Percentiles rank a stretch among this genome's conserved stretches.
Evolutionary conservation across 2,113 vertebrate species (phyloP).

Genomic region (Pampusana beccarii): DNA sequence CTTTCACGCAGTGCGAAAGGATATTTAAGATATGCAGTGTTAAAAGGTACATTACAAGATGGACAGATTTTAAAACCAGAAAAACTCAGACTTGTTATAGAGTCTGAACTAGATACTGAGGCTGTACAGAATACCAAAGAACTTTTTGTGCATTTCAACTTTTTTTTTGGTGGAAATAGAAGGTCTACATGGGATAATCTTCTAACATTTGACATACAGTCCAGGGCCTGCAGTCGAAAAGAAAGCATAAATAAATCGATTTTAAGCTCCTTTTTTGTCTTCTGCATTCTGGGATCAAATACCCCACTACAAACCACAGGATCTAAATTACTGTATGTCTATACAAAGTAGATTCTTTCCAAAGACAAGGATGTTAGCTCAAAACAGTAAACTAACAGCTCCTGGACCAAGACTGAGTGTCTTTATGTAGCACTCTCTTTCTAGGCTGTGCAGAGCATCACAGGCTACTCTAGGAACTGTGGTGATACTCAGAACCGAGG

Average conservation of each 20-base stretch:
- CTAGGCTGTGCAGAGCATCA: neutral
- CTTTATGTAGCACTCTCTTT: too few relatives aligned
- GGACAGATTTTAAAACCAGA: neutral
- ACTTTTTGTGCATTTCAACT: neutral
- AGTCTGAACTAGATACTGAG: neutral
- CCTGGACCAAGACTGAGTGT: neutral
- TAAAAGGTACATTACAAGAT: neutral
- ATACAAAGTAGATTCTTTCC: neutral
- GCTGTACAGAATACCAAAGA: neutral
- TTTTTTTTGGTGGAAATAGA: neutral
- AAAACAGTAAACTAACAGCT: neutral
- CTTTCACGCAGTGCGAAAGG: neutral
- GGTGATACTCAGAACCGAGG: neutral
- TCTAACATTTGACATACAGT: neutral
- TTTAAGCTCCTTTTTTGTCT: neutral
- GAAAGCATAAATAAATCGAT: neutral
- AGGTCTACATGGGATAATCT: neutral
- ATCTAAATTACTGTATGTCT: neutral
- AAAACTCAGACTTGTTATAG: neutral
- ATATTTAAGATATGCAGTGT: rapidly evolving
- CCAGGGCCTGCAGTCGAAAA: neutral
- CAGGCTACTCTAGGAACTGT: neutral
- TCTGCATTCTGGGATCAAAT: neutral
- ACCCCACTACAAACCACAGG: neutral
- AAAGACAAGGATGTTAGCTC: neutral